These are phyloP conservation scores for Pammene aurita DNA, from an alignment of 2,888 invertebrate genomes.

Conservation along the genomic window DNA sequence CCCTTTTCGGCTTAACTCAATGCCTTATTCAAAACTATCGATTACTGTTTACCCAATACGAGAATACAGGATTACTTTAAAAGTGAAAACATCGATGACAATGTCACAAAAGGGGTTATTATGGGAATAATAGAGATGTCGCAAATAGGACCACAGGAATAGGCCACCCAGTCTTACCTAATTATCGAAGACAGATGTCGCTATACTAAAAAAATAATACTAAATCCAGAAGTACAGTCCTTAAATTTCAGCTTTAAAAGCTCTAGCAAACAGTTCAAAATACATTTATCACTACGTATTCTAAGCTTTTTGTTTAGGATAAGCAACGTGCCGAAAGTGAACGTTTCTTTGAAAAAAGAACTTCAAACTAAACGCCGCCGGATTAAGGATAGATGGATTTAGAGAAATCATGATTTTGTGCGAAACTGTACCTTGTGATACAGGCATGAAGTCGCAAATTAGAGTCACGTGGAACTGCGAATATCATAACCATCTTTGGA, in stretches of 20 bases:
- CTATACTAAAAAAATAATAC: background rate
- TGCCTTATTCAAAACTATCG: constrained; percentile 56
- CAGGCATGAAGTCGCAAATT: constrained; percentile 31
- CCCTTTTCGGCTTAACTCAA: constrained; percentile 40
- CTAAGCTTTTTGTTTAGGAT: background rate
- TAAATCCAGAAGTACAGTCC: background rate
- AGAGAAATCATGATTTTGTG: constrained; percentile 13
- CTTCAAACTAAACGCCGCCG: constrained; percentile 80
- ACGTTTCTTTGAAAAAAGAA: constrained; percentile 71
- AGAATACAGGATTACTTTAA: constrained; percentile 67
- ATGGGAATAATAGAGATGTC: constrained; percentile 63
- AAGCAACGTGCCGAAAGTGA: constrained; percentile 61
- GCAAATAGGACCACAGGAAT: constrained; percentile 59
- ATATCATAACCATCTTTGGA: background rate
- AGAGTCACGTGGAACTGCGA: background rate
- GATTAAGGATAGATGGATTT: constrained; percentile 61
- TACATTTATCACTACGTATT: background rate
- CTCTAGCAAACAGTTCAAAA: constrained; percentile 7
- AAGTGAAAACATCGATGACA: constrained; percentile 78
- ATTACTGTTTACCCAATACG: constrained; percentile 69
- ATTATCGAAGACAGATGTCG: constrained; percentile 77
- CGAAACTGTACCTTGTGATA: constrained; percentile 42
- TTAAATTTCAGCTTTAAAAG: constrained; percentile 17
- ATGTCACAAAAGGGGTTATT: constrained; percentile 66
- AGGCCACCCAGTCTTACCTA: constrained; percentile 72